phyloP scores from a whole-genome alignment of 2,888 invertebrate species.

The Stenichneumon culpator region DNA sequence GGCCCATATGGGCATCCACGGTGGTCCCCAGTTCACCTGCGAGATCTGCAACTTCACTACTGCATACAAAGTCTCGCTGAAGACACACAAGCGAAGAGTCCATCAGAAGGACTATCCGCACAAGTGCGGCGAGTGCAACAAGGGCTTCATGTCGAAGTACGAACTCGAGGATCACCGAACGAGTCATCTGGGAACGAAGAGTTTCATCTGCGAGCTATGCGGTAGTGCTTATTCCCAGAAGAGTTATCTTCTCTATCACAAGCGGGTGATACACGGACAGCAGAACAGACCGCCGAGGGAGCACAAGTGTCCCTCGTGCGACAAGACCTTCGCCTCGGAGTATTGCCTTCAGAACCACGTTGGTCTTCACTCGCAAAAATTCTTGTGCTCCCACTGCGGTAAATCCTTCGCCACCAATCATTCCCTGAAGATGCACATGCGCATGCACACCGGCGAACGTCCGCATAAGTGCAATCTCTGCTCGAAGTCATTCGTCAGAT shows the following conservation, averaged over 20 bases:
- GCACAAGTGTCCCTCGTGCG: conserved; percentile 60
- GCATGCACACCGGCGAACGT: conserved; percentile 63
- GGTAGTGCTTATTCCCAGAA: conserved; percentile 68
- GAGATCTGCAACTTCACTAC: conserved; percentile 61
- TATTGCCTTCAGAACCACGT: conserved; percentile 67
- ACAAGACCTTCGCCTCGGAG: conserved; percentile 67
- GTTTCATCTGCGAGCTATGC: conserved; percentile 72
- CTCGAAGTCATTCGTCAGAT: conserved; percentile 61
- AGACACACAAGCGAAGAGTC: conserved; percentile 64
- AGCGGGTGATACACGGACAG: conserved; percentile 63
- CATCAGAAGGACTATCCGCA: conserved; percentile 63
- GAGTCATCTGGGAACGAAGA: conserved; percentile 54
- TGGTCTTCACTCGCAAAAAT: conserved; percentile 71
- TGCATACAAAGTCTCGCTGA: conserved; percentile 66
- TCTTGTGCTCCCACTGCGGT: conserved; percentile 70
- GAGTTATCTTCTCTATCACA: conserved; percentile 57
- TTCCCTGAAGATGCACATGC: conserved; percentile 61
- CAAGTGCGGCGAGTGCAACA: conserved; percentile 69
- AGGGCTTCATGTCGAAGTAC: conserved; percentile 67
- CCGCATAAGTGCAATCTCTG: conserved; percentile 62
- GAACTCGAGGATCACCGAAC: conserved; percentile 69
- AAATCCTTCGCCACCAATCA: conserved; percentile 68
- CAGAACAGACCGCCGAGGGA: conserved; percentile 66
- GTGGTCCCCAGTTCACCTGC: conserved; percentile 64
- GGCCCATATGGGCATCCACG: conserved; percentile 71